phyloP scores from a whole-genome alignment of 2,888 invertebrate species.

The Lithophane leautieri region DNA sequence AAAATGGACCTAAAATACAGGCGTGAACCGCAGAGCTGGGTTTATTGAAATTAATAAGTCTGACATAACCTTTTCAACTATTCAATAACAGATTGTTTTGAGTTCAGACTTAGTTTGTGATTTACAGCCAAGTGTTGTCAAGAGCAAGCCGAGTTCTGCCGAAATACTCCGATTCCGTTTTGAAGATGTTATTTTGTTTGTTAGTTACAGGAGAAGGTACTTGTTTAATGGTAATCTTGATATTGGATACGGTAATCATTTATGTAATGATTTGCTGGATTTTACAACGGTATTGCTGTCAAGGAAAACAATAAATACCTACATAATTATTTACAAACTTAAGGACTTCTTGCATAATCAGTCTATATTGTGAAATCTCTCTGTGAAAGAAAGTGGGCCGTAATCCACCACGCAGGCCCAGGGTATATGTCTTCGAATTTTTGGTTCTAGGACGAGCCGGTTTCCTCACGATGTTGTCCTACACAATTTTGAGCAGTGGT shows the following conservation, averaged over 20 bases:
- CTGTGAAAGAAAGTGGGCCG: too few relatives aligned
- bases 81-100: slow-evolving; percentile 69
- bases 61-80: slow-evolving; percentile 54
- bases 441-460: too few relatives aligned
- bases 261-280: background rate
- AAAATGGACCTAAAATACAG: slow-evolving; percentile 17
- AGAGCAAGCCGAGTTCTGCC: slow-evolving; percentile 36
- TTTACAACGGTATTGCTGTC: background rate
- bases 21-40: slow-evolving; percentile 15
- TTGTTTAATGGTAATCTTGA: background rate
- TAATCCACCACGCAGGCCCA: too few relatives aligned
- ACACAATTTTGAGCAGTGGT: too few relatives aligned
- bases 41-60: slow-evolving; percentile 42
- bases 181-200: slow-evolving; percentile 23
- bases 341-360: too few relatives aligned
- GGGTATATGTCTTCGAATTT: too few relatives aligned
- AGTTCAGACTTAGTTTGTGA: slow-evolving; percentile 48
- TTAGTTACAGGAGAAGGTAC: background rate
- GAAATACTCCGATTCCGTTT: slow-evolving; percentile 25
- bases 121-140: slow-evolving; percentile 57
- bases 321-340: background rate
- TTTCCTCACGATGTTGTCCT: too few relatives aligned
- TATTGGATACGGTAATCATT: background rate
- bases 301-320: too few relatives aligned
- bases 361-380: too few relatives aligned